Percentiles rank a stretch among this genome's conserved stretches.
phyloP scores from a whole-genome alignment of 2,113 vertebrate genomes.

The Vidua macroura region DNA sequence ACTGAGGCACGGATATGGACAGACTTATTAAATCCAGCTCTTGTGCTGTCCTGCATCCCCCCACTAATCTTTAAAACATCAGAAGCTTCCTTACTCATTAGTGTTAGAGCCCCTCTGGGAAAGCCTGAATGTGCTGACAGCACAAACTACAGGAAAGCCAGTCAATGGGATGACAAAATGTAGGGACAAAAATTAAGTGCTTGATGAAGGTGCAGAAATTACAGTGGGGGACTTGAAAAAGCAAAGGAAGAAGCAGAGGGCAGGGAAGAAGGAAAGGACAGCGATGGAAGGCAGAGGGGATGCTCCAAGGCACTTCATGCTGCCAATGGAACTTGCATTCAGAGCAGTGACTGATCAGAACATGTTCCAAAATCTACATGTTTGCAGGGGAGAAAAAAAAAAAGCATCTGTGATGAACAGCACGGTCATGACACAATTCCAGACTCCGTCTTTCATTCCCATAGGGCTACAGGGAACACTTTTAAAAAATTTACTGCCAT shows the following conservation, averaged over 20 bases:
- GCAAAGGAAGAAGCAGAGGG: background rate
- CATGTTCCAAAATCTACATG: background rate
- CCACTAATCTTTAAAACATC: slow-evolving; percentile 42
- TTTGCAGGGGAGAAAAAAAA: background rate
- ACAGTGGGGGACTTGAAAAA: background rate
- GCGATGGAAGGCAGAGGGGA: background rate
- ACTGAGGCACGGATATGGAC: slow-evolving; percentile 2
- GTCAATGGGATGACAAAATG: slow-evolving; percentile 21
- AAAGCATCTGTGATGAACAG: background rate
- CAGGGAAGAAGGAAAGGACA: background rate
- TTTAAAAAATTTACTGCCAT: slow-evolving; percentile 29
- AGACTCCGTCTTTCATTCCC: slow-evolving; percentile 18
- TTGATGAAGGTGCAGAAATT: background rate
- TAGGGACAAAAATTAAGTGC: background rate
- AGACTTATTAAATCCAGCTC: background rate
- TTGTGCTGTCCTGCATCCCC: background rate
- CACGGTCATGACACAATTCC: background rate
- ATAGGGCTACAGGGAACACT: background rate
- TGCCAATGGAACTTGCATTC: background rate
- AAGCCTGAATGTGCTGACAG: slow-evolving; percentile 29
- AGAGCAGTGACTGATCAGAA: background rate
- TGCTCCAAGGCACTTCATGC: background rate
- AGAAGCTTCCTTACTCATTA: slow-evolving; percentile 18
- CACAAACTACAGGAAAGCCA: slow-evolving; percentile 1
- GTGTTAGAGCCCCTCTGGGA: slow-evolving; percentile 1